These are phyloP conservation scores for Amaurobius ferox DNA, from an alignment of 2,888 invertebrate genomes.

Conservation along the genomic window DNA sequence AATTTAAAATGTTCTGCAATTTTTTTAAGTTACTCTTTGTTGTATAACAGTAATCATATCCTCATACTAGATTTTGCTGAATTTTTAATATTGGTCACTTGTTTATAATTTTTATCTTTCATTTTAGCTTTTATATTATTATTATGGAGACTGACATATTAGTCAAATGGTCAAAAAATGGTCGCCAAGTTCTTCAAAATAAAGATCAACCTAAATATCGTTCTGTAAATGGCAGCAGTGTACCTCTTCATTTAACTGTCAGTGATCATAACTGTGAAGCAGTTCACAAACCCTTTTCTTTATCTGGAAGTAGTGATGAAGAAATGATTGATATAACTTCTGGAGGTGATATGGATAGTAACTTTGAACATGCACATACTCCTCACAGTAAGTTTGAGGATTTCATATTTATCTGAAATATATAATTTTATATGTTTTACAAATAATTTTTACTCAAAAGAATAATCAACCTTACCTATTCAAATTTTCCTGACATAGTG, in stretches of 20 bases:
- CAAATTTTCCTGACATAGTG: too few species aligned
- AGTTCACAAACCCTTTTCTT: constrained; percentile 21
- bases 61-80: too few species aligned
- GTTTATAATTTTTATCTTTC: too few species aligned
- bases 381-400: constrained; percentile 11
- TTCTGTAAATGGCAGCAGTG: constrained; percentile 43
- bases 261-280: constrained; percentile 8
- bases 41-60: too few species aligned
- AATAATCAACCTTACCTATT: too few species aligned
- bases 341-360: constrained; percentile 37
- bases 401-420: background rate
- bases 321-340: constrained; percentile 72
- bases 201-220: constrained; percentile 29
- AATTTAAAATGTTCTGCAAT: too few species aligned
- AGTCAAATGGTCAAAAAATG: constrained; percentile 70
- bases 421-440: too few species aligned
- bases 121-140: background rate
- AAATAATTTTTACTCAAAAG: too few species aligned
- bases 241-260: constrained; percentile 7
- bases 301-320: constrained; percentile 65
- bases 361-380: constrained; percentile 40
- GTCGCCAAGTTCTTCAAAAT: constrained; percentile 32
- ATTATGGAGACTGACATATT: constrained; percentile 63
- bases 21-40: too few species aligned
- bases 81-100: too few species aligned